phyloP scores from a whole-genome alignment of 2,888 invertebrate genomes.

The Stratiomys singularior region DNA sequence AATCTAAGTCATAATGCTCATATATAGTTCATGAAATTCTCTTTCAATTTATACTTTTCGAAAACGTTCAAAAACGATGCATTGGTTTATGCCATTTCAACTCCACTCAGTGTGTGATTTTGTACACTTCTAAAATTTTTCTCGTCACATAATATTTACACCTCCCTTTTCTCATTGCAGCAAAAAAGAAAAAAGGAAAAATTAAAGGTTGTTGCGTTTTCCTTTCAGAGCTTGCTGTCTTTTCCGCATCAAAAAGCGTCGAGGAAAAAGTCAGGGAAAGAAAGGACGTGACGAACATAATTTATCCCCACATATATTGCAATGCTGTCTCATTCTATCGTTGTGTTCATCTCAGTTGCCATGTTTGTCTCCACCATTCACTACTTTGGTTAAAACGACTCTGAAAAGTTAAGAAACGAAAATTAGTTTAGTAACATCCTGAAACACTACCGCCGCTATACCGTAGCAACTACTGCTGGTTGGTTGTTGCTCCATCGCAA shows the following conservation, averaged over 20 bases:
- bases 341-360: not conserved
- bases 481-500: not conserved
- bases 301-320: slow-evolving; percentile 42
- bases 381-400: slow-evolving; percentile 50
- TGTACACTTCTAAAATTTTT: not conserved
- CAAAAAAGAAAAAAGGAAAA: not conserved
- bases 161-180: slow-evolving; percentile 47
- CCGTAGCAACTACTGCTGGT: not conserved
- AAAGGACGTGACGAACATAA: slow-evolving; percentile 50
- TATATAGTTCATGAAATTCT: no score
- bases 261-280: not conserved
- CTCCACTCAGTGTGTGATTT: no score
- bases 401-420: slow-evolving; percentile 53
- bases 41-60: no score
- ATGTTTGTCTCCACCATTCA: slow-evolving; percentile 30
- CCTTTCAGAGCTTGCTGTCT: not conserved
- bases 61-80: no score
- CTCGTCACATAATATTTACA: slow-evolving; percentile 37
- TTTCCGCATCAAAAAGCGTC: slow-evolving; percentile 2
- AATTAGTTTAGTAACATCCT: slow-evolving; percentile 51
- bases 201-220: slow-evolving; percentile 33
- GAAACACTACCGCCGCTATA: slow-evolving; percentile 34
- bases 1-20: no score
- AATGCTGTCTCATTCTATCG: not conserved
- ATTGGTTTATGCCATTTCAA: no score